phyloP scores from a whole-genome alignment of 2,113 vertebrate genomes.

The Chelonoidis abingdonii region DNA sequence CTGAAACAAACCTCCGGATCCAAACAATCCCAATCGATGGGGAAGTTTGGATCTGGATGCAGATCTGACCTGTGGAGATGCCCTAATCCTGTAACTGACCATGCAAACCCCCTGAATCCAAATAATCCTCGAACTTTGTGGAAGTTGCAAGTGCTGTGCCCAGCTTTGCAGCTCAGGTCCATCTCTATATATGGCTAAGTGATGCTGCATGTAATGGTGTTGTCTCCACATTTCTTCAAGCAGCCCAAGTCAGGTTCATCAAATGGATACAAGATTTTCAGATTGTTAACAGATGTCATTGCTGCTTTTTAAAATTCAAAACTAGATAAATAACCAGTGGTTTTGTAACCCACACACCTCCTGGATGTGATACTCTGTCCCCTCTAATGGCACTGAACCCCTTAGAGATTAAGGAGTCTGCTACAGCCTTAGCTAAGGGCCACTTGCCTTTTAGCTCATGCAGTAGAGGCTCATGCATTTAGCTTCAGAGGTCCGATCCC shows the following conservation, averaged over 20 bases:
- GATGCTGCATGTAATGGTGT: background rate
- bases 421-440: no score
- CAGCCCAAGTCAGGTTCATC: background rate
- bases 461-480: no score
- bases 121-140: background rate
- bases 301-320: constrained; percentile 13
- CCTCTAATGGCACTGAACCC: no score
- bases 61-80: background rate
- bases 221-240: background rate
- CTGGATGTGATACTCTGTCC: no score
- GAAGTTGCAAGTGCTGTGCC: background rate
- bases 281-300: background rate
- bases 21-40: background rate
- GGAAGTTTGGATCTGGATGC: background rate
- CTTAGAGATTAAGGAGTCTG: no score
- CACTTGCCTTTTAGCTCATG: no score
- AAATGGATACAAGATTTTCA: background rate
- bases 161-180: background rate
- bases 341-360: background rate
- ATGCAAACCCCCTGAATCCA: background rate
- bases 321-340: background rate
- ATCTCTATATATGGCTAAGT: background rate
- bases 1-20: background rate
- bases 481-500: no score
- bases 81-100: background rate